phyloP scores from a whole-genome alignment of 2,797 vertebrate genomes.

The Syngnathus rostellatus region DNA sequence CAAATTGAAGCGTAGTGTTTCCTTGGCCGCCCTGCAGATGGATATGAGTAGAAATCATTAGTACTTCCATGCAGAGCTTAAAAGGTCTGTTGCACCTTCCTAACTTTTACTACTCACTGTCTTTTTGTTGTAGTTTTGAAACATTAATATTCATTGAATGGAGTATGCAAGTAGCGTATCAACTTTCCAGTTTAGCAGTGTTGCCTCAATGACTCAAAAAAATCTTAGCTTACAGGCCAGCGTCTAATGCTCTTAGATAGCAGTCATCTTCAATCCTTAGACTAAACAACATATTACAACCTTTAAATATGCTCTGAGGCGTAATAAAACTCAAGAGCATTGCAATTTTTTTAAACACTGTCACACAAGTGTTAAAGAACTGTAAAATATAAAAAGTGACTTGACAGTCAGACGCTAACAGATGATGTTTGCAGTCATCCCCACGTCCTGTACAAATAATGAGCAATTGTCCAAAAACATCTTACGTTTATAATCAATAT shows the following conservation, averaged over 20 bases:
- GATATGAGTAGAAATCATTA: constrained; percentile 58
- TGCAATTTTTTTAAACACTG: not conserved
- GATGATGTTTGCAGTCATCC: too few relatives aligned
- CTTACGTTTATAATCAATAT: not conserved
- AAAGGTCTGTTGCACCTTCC: constrained; percentile 1
- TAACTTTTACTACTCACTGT: not conserved
- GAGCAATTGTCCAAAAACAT: too few relatives aligned
- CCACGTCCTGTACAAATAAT: too few relatives aligned
- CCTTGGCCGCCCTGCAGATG: constrained; percentile 50
- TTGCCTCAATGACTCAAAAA: too few relatives aligned
- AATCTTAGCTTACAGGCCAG: too few relatives aligned
- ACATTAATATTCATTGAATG: not conserved
- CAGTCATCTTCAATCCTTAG: not conserved
- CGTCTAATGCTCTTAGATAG: not conserved
- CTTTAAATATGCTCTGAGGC: not conserved
- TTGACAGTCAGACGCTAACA: not conserved
- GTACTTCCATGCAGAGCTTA: constrained; percentile 13
- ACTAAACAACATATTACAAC: not conserved
- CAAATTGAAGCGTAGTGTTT: constrained; percentile 49
- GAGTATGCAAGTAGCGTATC: too few relatives aligned
- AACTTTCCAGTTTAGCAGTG: too few relatives aligned
- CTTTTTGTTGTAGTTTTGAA: not conserved
- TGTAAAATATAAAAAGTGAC: not conserved
- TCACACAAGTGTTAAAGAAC: not conserved
- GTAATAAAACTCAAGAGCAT: not conserved